These are phyloP conservation scores for Baronia brevicornis DNA, from an alignment of 2,888 invertebrate genomes.

Conservation along the genomic window DNA sequence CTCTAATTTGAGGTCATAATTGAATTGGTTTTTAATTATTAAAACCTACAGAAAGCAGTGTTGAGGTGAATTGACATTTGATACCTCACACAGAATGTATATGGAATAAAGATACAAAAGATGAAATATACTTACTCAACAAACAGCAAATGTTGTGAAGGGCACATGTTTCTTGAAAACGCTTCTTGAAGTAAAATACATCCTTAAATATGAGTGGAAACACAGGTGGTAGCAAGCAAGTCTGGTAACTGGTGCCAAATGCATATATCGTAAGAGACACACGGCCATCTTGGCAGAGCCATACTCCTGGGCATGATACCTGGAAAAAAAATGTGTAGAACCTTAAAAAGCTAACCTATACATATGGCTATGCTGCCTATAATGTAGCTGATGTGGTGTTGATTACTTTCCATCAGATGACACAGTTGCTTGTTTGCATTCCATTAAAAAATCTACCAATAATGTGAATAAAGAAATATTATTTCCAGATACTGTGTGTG, in stretches of 20 bases:
- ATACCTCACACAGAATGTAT: too few relatives aligned
- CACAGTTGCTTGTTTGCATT: too few relatives aligned
- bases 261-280: constrained; percentile 81
- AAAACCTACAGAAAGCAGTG: too few relatives aligned
- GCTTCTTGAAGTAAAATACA: constrained; percentile 79
- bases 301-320: constrained; percentile 91
- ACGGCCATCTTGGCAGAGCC: constrained; percentile 87
- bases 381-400: not conserved
- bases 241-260: constrained; percentile 81
- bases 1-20: too few relatives aligned
- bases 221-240: constrained; percentile 77
- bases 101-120: not conserved
- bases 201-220: constrained; percentile 85
- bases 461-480: constrained; percentile 6
- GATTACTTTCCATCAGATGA: constrained; percentile 5
- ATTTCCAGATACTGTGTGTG: too few relatives aligned
- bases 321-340: constrained; percentile 31
- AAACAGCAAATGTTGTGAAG: constrained; percentile 62
- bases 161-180: constrained; percentile 53
- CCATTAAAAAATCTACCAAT: too few relatives aligned
- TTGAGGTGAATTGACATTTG: too few relatives aligned
- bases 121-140: constrained; percentile 42
- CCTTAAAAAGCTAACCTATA: too few relatives aligned
- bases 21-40: too few relatives aligned
- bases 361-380: too few relatives aligned